A percentile compares a stretch with the other conserved stretches of the same genome.
phyloP scores from a whole-genome alignment of 2,113 vertebrate genomes.

The Siniperca chuatsi region DNA sequence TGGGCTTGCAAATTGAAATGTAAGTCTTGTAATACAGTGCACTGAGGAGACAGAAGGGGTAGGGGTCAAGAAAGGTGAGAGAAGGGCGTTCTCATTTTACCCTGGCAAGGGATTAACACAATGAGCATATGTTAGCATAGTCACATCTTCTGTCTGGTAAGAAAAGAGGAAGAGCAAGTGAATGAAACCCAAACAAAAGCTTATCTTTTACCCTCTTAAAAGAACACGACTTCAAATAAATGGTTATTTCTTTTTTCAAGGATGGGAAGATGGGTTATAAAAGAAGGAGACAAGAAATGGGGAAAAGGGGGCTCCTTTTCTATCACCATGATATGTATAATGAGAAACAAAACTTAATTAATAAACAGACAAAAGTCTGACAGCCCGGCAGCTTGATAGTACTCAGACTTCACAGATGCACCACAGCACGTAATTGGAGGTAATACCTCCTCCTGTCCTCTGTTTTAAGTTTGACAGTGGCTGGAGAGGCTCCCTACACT shows the following conservation, averaged over 20 bases:
- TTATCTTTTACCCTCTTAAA: slow-evolving; percentile 52
- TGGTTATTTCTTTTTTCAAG: slow-evolving; percentile 41
- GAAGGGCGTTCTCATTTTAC: slow-evolving; percentile 58
- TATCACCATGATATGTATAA: slow-evolving; percentile 44
- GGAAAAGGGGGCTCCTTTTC: slow-evolving; percentile 27
- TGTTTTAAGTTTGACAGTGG: slow-evolving; percentile 74
- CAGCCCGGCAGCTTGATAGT: slow-evolving; percentile 54
- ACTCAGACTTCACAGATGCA: slow-evolving; percentile 49
- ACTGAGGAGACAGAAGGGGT: slow-evolving; percentile 43
- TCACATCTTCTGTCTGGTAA: slow-evolving; percentile 67
- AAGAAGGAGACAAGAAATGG: slow-evolving; percentile 38
- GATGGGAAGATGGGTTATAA: slow-evolving; percentile 30
- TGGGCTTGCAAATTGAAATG: slow-evolving; percentile 69
- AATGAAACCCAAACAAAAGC: slow-evolving; percentile 69
- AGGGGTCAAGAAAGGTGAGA: slow-evolving; percentile 56
- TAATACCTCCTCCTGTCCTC: slow-evolving; percentile 68
- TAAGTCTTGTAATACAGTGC: slow-evolving; percentile 55
- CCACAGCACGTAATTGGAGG: slow-evolving; percentile 70
- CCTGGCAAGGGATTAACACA: slow-evolving; percentile 68
- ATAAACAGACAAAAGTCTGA: slow-evolving; percentile 54
- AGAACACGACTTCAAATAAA: slow-evolving; percentile 61
- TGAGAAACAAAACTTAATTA: slow-evolving; percentile 52
- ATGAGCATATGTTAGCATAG: slow-evolving; percentile 69
- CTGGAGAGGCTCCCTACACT: slow-evolving; percentile 56
- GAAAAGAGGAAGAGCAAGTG: slow-evolving; percentile 49